phyloP scores from a whole-genome alignment of 2,888 invertebrate species.

The Gerris lacustris region DNA sequence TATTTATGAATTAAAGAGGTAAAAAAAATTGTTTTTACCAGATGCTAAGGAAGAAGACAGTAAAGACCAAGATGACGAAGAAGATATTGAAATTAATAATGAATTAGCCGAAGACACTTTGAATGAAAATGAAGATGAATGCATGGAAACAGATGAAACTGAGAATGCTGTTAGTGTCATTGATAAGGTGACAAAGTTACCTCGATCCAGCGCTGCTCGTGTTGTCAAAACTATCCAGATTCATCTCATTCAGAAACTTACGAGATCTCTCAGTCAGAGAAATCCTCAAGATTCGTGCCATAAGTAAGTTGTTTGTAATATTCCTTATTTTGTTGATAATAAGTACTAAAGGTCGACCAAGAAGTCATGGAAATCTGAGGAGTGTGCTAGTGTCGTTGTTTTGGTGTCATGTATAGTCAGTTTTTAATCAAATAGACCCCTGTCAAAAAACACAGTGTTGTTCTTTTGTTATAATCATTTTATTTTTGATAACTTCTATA shows the following conservation, averaged over 20 bases:
- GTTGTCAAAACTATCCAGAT: neutral
- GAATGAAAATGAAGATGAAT: constrained; percentile 37
- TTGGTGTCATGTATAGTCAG: no score
- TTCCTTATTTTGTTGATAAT: neutral
- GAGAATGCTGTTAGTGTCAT: neutral
- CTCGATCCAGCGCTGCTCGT: neutral
- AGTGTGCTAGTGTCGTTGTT: no score
- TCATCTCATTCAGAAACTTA: neutral
- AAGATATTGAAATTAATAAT: constrained; percentile 30
- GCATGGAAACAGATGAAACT: constrained; percentile 18
- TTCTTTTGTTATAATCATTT: no score
- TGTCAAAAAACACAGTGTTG: no score
- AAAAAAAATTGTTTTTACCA: no score
- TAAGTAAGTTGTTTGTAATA: neutral
- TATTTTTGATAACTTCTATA: no score
- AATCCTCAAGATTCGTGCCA: neutral
- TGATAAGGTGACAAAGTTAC: neutral
- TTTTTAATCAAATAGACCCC: no score
- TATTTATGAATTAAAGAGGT: no score
- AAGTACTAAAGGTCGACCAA: no score
- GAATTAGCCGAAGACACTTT: constrained; percentile 31
- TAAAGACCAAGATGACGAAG: constrained; percentile 31
- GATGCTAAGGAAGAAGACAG: neutral
- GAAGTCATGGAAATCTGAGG: no score
- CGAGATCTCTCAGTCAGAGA: neutral